A percentile compares a stretch with the other conserved stretches of the same genome.
These are phyloP conservation scores for Nasalis larvatus DNA, from an alignment of 2,113 vertebrate genomes.

Conservation along the genomic window DNA sequence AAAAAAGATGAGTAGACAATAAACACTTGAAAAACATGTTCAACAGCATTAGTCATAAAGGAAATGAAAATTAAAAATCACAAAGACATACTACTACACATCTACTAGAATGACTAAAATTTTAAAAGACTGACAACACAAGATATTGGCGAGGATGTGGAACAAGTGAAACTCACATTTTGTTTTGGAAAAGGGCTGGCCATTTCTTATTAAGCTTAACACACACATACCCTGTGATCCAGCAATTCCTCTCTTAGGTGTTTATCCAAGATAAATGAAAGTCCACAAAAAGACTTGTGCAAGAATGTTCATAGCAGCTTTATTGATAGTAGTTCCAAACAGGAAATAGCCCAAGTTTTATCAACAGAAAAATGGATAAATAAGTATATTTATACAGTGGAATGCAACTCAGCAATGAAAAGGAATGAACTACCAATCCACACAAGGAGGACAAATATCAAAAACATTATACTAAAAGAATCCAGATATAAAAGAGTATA, in stretches of 20 bases:
- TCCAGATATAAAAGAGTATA: not conserved
- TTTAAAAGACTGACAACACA: not conserved
- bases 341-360: not conserved
- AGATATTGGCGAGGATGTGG: not conserved
- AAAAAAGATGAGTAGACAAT: not conserved
- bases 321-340: not conserved
- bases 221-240: not conserved
- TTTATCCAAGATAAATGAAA: not conserved
- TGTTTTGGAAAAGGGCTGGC: not conserved
- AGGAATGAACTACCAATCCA: not conserved
- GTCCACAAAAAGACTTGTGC: not conserved
- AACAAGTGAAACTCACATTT: not conserved
- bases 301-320: not conserved
- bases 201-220: constrained; percentile 3
- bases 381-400: not conserved
- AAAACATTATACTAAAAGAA: not conserved
- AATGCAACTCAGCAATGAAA: not conserved
- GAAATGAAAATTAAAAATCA: not conserved
- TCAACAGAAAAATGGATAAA: not conserved
- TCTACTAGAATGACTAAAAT: not conserved
- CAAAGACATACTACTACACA: not conserved
- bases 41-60: not conserved
- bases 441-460: not conserved
- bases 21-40: not conserved
- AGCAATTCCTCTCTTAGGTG: not conserved